Evolutionary conservation across 30 jellyfish, hydroid and myxozoan species (phyloP), one percentile per base, ranked within the genome.

Genomic region (Aurelia aurita complex sp. Pacific): DNA sequence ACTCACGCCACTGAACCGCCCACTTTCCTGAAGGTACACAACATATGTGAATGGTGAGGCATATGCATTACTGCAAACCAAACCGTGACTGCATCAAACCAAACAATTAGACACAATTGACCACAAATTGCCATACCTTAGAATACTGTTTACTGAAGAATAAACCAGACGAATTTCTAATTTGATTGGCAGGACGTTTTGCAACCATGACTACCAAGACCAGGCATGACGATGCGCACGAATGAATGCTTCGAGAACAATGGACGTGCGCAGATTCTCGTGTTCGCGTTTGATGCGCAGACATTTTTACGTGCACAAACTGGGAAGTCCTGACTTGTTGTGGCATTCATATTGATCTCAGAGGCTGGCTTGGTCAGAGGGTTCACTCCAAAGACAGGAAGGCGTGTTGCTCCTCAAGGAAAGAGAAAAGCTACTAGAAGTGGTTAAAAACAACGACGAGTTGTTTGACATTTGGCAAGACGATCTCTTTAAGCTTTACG

Each of bases 221-320:
- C 13, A 55, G 7, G 19, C 91, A 85, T 70, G 91, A 72, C 75
- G 6, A 14, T 50, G 63, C 64, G 91, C 91, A 82, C 91, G 91
- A 66, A 66, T 13, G 51, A 82, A 59, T 36, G 64, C 33, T 82
- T 82, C 91, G 3, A 70, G 85, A 82, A 71, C 91, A 70, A 82
- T 69, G 18, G 83, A 81, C 71, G 67, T 50, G 77, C 77, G 64
- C 70, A 54, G 60, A 46, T 46, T 46, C 57, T 9, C 57, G 13
- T 46, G 13, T 46, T 7, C 8, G 13, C 14, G 57, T 46, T 46
- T 46, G 57, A 6, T 46, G 57, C 57, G 57, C 57, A 46, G 57
- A 46, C 57, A 46, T 14, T 19, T 18, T 50, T 67, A 17, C 77
- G 77, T 17, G 34, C 63, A 35, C 79, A 69, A 69, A 29, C 62